phyloP scores from a whole-genome alignment of 2,888 invertebrate genomes.

The Ormyrus rosae region DNA sequence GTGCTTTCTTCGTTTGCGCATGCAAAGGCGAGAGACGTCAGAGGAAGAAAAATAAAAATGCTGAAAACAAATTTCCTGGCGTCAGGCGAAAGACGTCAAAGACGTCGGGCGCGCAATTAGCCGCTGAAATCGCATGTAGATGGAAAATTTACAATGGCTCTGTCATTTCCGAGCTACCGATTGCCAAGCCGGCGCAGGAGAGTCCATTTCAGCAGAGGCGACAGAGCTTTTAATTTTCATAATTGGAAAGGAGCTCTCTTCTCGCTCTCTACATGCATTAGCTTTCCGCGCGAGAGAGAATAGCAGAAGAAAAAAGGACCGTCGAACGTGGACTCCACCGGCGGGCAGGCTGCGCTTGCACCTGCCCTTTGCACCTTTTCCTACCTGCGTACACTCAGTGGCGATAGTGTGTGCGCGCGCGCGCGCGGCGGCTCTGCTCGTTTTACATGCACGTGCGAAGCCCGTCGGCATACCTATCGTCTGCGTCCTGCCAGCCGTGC shows the following conservation, averaged over 20 bases:
- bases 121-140: conserved; percentile 45
- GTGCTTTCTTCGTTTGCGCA: no score
- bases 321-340: no score
- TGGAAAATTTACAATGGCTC: conserved; percentile 51
- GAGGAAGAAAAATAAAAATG: not conserved
- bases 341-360: conserved; percentile 61
- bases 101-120: conserved; percentile 39
- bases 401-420: not conserved
- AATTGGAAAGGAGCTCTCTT: conserved; percentile 69
- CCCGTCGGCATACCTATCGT: conserved; percentile 56
- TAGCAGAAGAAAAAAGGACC: not conserved
- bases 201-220: conserved; percentile 66
- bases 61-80: not conserved
- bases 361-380: conserved; percentile 71
- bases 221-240: conserved; percentile 75
- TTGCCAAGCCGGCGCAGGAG: conserved; percentile 30
- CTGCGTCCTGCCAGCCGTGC: conserved; percentile 13
- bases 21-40: not conserved
- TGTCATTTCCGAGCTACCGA: conserved; percentile 43
- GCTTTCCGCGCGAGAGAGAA: not conserved
- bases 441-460: conserved; percentile 44
- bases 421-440: conserved; percentile 20
- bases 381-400: not conserved
- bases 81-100: conserved; percentile 14
- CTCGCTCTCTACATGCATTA: not conserved